Conservation (phyloP, 2,113 vertebrate species). For the Piaya cayana region DNA sequence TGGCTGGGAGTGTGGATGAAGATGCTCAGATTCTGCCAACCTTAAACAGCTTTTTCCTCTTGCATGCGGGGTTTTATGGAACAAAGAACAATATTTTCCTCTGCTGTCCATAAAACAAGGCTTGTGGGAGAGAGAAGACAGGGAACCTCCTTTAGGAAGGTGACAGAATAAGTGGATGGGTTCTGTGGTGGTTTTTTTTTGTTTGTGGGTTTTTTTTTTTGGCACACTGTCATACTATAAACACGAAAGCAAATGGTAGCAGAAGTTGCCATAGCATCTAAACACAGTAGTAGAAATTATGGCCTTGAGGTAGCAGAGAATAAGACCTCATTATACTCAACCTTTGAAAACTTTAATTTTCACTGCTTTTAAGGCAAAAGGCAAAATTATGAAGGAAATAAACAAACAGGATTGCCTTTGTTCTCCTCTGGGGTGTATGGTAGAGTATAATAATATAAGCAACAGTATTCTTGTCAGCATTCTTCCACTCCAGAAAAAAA, state of each 20-base stretch:
- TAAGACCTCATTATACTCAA: neutral
- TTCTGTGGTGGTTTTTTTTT: neutral
- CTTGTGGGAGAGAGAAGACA: rapidly evolving
- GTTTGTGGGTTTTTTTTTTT: neutral
- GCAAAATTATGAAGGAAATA: neutral
- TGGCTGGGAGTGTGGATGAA: neutral
- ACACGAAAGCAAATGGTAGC: slow-evolving; percentile 22
- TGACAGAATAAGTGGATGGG: neutral
- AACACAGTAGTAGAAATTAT: slow-evolving; percentile 24
- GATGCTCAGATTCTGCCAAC: neutral
- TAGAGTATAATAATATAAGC: neutral
- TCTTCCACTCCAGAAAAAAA: neutral
- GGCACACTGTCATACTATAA: neutral
- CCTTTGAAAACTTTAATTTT: slow-evolving; percentile 11
- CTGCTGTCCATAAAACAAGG: neutral
- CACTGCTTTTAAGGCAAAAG: neutral
- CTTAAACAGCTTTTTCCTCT: neutral
- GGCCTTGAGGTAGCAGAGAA: slow-evolving; percentile 8
- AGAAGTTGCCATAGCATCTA: slow-evolving; percentile 50
- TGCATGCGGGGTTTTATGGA: neutral
- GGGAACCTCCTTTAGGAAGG: neutral
- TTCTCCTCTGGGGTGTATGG: neutral
- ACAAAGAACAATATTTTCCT: neutral
- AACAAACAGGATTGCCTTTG: neutral
- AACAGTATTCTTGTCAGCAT: neutral